Conservation (phyloP, 1,140 invertebrate species). For the Drosophila bocqueti region DNA sequence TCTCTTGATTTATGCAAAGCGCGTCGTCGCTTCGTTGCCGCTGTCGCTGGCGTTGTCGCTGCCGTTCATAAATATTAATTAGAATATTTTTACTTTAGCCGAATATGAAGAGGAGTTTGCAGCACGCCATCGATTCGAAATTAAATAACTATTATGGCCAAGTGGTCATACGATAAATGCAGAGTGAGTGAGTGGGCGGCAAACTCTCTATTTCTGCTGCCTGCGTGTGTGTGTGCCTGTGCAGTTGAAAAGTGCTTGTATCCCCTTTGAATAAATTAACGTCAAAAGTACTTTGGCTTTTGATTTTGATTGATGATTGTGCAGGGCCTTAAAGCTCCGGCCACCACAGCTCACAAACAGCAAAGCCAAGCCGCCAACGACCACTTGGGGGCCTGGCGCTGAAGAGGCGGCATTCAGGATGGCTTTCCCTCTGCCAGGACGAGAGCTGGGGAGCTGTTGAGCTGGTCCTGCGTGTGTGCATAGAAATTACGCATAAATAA, state of each 20-base stretch:
- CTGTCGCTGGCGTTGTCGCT: neutral
- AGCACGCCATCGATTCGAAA: conserved; percentile 47
- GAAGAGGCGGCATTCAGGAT: conserved; percentile 42
- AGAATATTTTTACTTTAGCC: conserved; percentile 38
- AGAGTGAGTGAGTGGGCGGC: conserved; percentile 14
- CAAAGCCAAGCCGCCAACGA: conserved; percentile 11
- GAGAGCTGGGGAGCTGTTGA: conserved; percentile 11
- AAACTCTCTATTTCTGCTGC: neutral
- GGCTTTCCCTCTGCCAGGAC: conserved; percentile 53
- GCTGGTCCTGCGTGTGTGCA: conserved; percentile 53
- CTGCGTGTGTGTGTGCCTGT: conserved; percentile 9
- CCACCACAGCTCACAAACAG: conserved; percentile 20
- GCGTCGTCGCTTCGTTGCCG: conserved; percentile 11
- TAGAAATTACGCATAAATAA: conserved; percentile 81
- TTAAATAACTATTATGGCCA: conserved; percentile 54
- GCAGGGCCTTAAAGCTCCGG: conserved; percentile 42
- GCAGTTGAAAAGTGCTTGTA: conserved; percentile 69
- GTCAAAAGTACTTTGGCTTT: conserved; percentile 84
- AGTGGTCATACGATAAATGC: conserved; percentile 59
- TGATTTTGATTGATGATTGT: conserved; percentile 85
- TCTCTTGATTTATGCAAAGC: conserved; percentile 77
- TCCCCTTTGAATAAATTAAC: conserved; percentile 85
- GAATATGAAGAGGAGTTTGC: conserved; percentile 37
- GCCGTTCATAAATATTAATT: conserved; percentile 77
- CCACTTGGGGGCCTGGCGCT: conserved; percentile 15